Evolutionary conservation across 2,888 invertebrate genomes (phyloP).

Genomic region (Macaria notata): DNA sequence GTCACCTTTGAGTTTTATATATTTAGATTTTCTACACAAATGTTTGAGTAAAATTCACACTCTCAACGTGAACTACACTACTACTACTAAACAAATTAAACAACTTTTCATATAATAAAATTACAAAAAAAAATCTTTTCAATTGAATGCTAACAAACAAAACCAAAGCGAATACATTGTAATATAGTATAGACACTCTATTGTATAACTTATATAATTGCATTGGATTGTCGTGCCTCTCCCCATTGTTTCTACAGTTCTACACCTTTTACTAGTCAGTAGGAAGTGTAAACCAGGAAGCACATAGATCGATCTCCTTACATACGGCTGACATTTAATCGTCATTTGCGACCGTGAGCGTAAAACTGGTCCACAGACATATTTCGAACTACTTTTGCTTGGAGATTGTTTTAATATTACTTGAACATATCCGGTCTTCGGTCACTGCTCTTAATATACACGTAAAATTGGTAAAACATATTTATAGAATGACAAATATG

Average conservation of each 20-base stretch:
- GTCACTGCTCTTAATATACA: constrained; percentile 9
- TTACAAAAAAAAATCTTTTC: too few species aligned
- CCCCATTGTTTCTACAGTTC: constrained; percentile 20
- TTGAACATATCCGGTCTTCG: constrained; percentile 4
- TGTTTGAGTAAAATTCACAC: too few species aligned
- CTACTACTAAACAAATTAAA: too few species aligned
- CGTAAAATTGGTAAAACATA: constrained; percentile 1
- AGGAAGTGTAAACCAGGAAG: constrained; percentile 52
- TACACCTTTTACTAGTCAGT: constrained; percentile 19
- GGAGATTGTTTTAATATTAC: constrained; percentile 6
- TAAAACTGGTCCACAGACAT: constrained; percentile 57
- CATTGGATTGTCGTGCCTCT: not conserved
- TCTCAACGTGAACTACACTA: too few species aligned
- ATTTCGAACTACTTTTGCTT: constrained; percentile 32
- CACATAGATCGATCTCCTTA: constrained; percentile 42
- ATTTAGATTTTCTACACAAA: too few species aligned
- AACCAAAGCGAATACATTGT: too few species aligned
- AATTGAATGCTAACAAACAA: too few species aligned
- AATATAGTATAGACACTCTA: too few species aligned
- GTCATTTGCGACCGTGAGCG: constrained; percentile 60
- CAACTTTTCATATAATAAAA: too few species aligned
- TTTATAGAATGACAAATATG: not conserved
- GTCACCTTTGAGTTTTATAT: too few species aligned
- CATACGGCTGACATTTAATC: constrained; percentile 59
- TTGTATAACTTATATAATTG: too few species aligned